Base-by-base conservation (phyloP, 35 echinoderm and acorn worm genomes). In the Strongylocentrotus purpuratus region DNA sequence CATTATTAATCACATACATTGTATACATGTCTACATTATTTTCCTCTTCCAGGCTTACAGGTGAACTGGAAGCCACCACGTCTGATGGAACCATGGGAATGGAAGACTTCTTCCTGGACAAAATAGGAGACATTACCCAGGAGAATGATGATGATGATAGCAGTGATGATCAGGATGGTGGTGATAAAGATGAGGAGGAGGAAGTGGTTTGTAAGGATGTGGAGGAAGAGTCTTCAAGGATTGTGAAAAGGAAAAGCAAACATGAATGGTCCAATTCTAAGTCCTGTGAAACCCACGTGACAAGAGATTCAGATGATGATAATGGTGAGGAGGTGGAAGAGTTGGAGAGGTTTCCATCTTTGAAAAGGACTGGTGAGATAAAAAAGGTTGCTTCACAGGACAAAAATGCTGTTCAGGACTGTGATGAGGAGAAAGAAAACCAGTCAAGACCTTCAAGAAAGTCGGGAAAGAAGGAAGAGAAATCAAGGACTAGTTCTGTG, bases 51-150 rank as follows among this genome's bases (percentile, higher is more conserved):
- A 78, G 65, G 65, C 20, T 78, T 78, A 28, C 65, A 78, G 65
- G 20, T 78, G 65, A 78, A 28, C 22, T 4, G 65, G 65, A 78
- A 78, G 65, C 65, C 28, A 28, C 65, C 65, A 78, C 65, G 20
- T 78, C 65, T 22, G 87, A 89, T 89, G 87, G 17, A 33, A 31
- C 32, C 1, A 92, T n/a, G 28, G 48, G 58, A 58, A 55, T 93
- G 31, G 48, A 46, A 58, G 91, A 93, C 46, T 93, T 93, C 48
- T 50, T 86, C 45, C 35, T 95, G 94, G 94, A 95, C 35, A 86
- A 47, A 87, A 86, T 22, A 33, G 94, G 85, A n/a, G 85, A 45
- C 2, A 85, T 31, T 31, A 32, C n/a, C 31, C 93, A 94, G 22
- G 78, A 61, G 28, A 31, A 85, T 35, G 92, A 92, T 31, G 93